A percentile compares a stretch with the other conserved stretches of the same genome.
Conservation (phyloP, 2,888 invertebrate species). For the Drosophila acutilabella region DNA sequence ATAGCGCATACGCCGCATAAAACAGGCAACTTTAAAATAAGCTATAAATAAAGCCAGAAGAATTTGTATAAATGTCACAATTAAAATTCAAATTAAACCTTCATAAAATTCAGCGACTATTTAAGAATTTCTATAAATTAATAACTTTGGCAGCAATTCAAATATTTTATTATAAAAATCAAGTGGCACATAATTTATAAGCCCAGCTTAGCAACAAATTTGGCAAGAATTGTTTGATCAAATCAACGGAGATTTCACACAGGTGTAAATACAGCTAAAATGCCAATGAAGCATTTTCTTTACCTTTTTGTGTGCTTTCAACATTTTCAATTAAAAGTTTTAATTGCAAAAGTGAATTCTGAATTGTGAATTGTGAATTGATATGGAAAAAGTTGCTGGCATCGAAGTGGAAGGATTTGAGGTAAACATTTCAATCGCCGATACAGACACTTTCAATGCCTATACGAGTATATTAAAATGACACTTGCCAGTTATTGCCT, state of each 20-base stretch:
- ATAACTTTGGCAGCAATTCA: too few species aligned
- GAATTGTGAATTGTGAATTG: background rate
- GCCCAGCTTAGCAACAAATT: constrained; percentile 6
- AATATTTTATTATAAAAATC: too few species aligned
- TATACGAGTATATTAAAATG: background rate
- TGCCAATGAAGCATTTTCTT: constrained; percentile 16
- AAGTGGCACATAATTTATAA: constrained; percentile 3
- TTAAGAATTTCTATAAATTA: too few species aligned
- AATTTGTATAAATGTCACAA: background rate
- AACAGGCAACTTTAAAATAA: constrained; percentile 8
- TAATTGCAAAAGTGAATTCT: constrained; percentile 53
- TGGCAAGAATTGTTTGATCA: constrained; percentile 18
- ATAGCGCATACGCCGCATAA: constrained; percentile 32
- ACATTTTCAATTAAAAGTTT: constrained; percentile 72
- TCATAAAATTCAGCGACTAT: background rate
- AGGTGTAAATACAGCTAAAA: constrained; percentile 3
- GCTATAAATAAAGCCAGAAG: background rate
- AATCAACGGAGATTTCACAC: constrained; percentile 15
- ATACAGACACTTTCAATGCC: background rate
- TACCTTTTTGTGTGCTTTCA: constrained; percentile 23
- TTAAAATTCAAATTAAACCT: constrained; percentile 5
- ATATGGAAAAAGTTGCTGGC: background rate
- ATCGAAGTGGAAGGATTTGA: background rate
- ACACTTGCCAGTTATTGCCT: constrained; percentile 4
- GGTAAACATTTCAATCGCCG: background rate